Conservation (phyloP, 2,888 invertebrate species). For the Imbricaverruca yamaguchii region DNA sequence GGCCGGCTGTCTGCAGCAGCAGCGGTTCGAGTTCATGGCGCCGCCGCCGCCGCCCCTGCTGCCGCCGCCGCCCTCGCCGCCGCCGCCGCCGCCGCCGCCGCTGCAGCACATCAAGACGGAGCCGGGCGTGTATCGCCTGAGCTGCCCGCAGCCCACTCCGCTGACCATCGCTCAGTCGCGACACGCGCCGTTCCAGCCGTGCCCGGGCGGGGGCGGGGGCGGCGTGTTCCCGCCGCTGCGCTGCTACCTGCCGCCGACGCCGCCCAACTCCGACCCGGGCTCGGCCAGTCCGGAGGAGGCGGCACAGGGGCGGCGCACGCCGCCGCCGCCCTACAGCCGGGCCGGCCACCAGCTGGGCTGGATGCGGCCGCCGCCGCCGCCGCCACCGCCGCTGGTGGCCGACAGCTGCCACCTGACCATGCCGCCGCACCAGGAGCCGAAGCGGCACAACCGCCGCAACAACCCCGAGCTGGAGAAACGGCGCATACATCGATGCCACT, state of each 20-base stretch:
- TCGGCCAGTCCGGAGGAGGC: constrained; percentile 27
- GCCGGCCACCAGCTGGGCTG: constrained; percentile 24
- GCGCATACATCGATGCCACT: constrained; percentile 93
- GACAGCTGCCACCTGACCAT: not conserved
- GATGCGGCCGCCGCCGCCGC: constrained; percentile 28
- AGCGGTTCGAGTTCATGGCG: constrained; percentile 11
- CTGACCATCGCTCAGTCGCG: constrained; percentile 40
- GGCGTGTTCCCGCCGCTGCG: constrained; percentile 19
- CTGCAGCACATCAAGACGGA: constrained; percentile 25
- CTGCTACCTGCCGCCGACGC: constrained; percentile 24
- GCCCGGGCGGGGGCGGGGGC: constrained; percentile 24
- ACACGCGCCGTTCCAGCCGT: constrained; percentile 35
- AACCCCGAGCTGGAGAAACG: constrained; percentile 95
- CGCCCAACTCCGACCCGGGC: constrained; percentile 12
- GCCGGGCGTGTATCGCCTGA: constrained; percentile 20
- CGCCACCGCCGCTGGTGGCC: constrained; percentile 26
- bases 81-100: not conserved
- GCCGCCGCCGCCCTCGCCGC: not conserved
- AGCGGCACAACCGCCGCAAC: constrained; percentile 55
- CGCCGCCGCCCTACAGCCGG: constrained; percentile 19
- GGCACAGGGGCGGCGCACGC: constrained; percentile 19
- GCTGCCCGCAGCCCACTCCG: constrained; percentile 35
- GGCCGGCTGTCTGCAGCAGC: not conserved
- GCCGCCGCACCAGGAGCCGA: constrained; percentile 26
- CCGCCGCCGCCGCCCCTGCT: not conserved